phyloP scores from a whole-genome alignment of 2,888 invertebrate species.

The Agonopterix heracliana region DNA sequence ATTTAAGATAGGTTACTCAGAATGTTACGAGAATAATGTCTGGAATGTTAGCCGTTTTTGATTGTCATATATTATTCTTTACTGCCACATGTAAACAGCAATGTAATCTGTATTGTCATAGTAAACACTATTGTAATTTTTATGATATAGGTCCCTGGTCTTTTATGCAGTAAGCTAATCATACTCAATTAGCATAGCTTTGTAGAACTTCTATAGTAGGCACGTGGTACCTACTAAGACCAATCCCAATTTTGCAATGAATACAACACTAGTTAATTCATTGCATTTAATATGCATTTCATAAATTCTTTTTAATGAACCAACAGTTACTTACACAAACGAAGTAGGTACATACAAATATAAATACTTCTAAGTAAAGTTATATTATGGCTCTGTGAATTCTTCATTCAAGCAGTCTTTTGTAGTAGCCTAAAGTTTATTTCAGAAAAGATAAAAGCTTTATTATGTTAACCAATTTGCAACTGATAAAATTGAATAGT shows the following conservation, averaged over 20 bases:
- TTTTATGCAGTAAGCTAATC: no score
- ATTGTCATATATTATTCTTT: no score
- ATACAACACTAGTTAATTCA: conserved; percentile 13
- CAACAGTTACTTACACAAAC: conserved; percentile 13
- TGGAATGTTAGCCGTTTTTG: no score
- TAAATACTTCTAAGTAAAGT: conserved; percentile 20
- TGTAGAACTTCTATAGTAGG: conserved; percentile 18
- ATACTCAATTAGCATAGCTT: conserved; percentile 12
- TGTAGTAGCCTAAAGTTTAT: conserved; percentile 14
- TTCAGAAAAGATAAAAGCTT: not conserved
- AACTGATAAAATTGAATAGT: no score
- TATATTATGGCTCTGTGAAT: conserved; percentile 27
- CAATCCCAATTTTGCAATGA: conserved; percentile 1
- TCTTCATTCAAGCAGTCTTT: conserved; percentile 44
- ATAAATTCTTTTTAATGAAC: conserved; percentile 18
- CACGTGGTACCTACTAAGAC: conserved; percentile 20
- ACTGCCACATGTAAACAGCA: no score
- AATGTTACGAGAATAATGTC: no score
- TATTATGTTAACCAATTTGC: not conserved
- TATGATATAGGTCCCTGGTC: no score
- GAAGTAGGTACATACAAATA: not conserved
- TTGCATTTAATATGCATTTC: conserved; percentile 15
- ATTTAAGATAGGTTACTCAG: no score
- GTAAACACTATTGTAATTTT: no score
- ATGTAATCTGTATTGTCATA: no score